phyloP scores from a whole-genome alignment of 2,797 vertebrate species.

The Numenius phaeopus region DNA sequence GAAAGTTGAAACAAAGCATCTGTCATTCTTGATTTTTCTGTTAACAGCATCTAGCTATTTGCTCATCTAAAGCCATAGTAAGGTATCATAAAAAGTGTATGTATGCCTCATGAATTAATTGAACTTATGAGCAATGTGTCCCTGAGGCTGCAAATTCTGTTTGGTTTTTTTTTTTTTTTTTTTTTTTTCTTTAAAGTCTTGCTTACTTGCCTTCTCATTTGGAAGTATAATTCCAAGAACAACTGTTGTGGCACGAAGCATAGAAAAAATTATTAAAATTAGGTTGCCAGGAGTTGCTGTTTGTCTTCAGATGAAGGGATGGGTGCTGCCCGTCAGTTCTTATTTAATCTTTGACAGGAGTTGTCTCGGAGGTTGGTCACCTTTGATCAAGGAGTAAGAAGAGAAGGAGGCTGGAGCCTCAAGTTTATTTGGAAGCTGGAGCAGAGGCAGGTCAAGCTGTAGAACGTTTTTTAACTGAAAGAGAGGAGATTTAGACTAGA shows the following conservation, averaged over 20 bases:
- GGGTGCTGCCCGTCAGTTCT: neutral
- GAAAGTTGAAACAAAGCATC: neutral
- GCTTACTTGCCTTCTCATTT: neutral
- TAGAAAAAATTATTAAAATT: neutral
- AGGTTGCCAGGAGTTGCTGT: neutral
- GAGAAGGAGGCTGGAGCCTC: neutral
- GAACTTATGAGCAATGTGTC: neutral
- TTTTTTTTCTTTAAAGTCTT: neutral
- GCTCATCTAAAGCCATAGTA: neutral
- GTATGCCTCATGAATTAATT: neutral
- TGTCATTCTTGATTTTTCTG: neutral
- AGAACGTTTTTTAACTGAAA: neutral
- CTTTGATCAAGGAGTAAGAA: neutral
- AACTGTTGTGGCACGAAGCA: neutral
- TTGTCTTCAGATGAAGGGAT: neutral
- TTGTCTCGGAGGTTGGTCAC: neutral
- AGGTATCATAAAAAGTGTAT: neutral
- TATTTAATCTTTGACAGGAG: neutral
- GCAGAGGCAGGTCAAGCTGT: neutral
- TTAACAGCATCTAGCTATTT: neutral
- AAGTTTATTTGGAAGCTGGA: neutral
- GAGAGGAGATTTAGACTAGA: too few species aligned
- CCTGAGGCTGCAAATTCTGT: neutral
- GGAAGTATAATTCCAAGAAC: neutral
- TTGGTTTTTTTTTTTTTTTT: neutral